Conservation (phyloP, 1,140 invertebrate species). For the Sitodiplosis mosellana region DNA sequence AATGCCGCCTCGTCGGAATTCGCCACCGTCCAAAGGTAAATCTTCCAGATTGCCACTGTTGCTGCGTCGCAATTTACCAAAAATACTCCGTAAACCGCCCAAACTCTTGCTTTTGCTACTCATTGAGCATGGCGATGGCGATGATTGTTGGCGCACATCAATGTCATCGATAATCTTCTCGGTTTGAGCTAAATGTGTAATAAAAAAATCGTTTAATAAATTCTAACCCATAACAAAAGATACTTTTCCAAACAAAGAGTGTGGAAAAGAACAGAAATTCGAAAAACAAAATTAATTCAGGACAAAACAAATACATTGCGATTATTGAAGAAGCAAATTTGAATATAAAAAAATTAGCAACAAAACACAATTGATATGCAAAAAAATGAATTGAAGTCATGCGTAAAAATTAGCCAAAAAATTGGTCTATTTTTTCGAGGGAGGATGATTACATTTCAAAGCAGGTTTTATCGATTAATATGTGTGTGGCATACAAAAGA, state of each 20-base stretch:
- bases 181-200: slow-evolving; percentile 36
- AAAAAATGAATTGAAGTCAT: too few relatives aligned
- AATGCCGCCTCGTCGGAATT: slow-evolving; percentile 51
- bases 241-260: too few relatives aligned
- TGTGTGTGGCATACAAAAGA: too few relatives aligned
- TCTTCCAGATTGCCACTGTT: slow-evolving; percentile 39
- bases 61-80: slow-evolving; percentile 47
- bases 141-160: slow-evolving; percentile 25
- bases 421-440: too few relatives aligned
- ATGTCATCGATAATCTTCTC: slow-evolving; percentile 39
- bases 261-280: too few relatives aligned
- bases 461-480: too few relatives aligned
- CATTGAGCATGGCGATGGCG: slow-evolving; percentile 35
- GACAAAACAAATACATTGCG: background rate
- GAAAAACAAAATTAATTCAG: background rate
- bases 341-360: too few relatives aligned
- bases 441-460: too few relatives aligned
- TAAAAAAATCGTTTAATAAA: background rate
- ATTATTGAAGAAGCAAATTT: too few relatives aligned
- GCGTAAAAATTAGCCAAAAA: too few relatives aligned
- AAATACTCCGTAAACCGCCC: slow-evolving; percentile 41
- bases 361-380: too few relatives aligned
- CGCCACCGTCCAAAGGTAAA: slow-evolving; percentile 31
- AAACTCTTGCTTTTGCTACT: slow-evolving; percentile 23
- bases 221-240: too few relatives aligned